These are phyloP conservation scores for Heterodera carotae DNA, from an alignment of 1,140 invertebrate genomes.

Conservation along the genomic window DNA sequence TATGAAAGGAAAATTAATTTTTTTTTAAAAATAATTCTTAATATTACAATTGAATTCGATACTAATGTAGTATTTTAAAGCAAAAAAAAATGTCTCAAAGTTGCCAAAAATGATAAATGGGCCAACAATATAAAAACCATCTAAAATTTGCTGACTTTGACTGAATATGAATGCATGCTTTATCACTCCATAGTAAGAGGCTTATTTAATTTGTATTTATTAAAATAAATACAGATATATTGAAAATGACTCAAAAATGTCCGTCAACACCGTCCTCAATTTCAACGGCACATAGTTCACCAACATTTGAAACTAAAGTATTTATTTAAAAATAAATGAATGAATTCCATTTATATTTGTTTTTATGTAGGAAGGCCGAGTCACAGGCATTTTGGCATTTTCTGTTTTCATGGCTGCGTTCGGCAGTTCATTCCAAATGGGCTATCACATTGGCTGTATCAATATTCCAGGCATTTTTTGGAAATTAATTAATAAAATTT, in stretches of 20 bases:
- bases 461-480: constrained; percentile 77
- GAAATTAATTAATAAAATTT: constrained; percentile 13
- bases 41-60: too few species aligned
- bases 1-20: too few species aligned
- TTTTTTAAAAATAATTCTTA: too few species aligned
- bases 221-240: neutral
- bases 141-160: neutral
- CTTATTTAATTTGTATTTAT: neutral
- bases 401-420: constrained; percentile 75
- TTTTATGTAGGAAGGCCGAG: constrained; percentile 31
- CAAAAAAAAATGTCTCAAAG: too few species aligned
- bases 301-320: neutral
- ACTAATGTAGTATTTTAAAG: too few species aligned
- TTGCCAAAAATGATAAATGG: too few species aligned
- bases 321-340: neutral
- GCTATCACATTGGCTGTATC: constrained; percentile 90
- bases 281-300: neutral
- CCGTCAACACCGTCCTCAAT: neutral
- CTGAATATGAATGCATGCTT: neutral
- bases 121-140: too few species aligned
- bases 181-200: neutral
- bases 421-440: constrained; percentile 91
- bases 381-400: constrained; percentile 52
- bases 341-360: neutral
- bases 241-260: neutral